Evolutionary conservation across 2,888 invertebrate species (phyloP).

Genomic region (Fabriciana adippe): DNA sequence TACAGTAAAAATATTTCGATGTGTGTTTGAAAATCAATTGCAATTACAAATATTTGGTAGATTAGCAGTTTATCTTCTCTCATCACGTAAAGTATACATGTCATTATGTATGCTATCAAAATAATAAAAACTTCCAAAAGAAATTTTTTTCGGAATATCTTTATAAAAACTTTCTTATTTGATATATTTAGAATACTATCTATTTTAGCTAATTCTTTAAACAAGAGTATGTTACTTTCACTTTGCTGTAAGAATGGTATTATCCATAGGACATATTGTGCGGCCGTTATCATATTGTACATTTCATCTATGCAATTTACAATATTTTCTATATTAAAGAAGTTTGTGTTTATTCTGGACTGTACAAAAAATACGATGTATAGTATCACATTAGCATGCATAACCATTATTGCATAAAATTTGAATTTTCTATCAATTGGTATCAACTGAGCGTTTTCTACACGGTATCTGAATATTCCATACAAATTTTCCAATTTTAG

Average conservation of each 20-base stretch:
- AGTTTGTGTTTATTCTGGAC: background rate
- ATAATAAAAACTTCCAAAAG: background rate
- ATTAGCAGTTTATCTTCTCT: background rate
- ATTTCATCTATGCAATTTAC: background rate
- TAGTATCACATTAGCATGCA: background rate
- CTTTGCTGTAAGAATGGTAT: conserved; percentile 1
- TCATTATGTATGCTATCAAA: background rate
- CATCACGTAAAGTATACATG: background rate
- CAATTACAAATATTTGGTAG: conserved; percentile 3
- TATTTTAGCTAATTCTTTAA: background rate
- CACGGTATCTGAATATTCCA: conserved; percentile 11
- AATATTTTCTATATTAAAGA: background rate
- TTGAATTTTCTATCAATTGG: background rate
- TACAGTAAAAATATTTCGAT: background rate
- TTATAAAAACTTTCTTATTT: background rate
- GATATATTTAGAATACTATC: conserved; percentile 1
- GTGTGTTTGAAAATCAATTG: conserved; percentile 4
- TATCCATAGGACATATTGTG: background rate
- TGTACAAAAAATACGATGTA: background rate
- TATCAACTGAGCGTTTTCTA: background rate
- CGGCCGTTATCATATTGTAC: background rate
- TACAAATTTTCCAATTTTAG: conserved; percentile 5
- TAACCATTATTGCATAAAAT: background rate
- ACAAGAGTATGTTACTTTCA: background rate
- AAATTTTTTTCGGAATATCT: background rate